Conservation (phyloP, 2,888 invertebrate genomes). For the Halictus quadricinctus region DNA sequence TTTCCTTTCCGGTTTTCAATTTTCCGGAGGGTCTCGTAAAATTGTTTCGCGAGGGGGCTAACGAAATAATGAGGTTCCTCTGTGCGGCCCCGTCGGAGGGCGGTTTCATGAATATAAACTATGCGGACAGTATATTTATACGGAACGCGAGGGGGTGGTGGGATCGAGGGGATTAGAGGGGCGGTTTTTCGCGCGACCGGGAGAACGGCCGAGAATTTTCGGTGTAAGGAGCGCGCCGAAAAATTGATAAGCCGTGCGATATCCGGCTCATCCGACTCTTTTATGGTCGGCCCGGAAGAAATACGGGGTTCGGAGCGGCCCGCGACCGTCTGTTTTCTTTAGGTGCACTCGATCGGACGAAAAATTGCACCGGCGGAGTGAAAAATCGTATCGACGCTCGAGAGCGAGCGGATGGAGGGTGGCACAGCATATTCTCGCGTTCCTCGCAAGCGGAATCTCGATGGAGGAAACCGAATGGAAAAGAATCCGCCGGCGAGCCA, state of each 20-base stretch:
- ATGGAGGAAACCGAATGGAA: conserved; percentile 37
- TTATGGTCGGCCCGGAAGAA: conserved; percentile 23
- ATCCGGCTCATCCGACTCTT: conserved; percentile 20
- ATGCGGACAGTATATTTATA: conserved; percentile 22
- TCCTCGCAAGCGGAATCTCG: conserved; percentile 13
- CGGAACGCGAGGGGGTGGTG: neutral
- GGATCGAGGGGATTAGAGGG: neutral
- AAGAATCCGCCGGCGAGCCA: conserved; percentile 29
- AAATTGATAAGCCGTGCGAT: conserved; percentile 28
- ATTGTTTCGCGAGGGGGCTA: conserved; percentile 20
- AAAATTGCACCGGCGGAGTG: conserved; percentile 43
- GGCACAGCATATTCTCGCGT: conserved; percentile 18
- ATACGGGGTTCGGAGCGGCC: conserved; percentile 5
- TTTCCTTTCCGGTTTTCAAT: conserved; percentile 14
- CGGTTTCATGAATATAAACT: conserved; percentile 38
- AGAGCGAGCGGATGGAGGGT: neutral
- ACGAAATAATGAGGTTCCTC: conserved; percentile 31
- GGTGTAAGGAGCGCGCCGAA: neutral
- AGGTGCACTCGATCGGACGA: conserved; percentile 46
- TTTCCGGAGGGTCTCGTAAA: conserved; percentile 21
- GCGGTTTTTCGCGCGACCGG: neutral
- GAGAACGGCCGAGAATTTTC: neutral
- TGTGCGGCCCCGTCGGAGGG: neutral
- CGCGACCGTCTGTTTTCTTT: conserved; percentile 21
- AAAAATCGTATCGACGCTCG: conserved; percentile 54